A percentile compares a stretch with the other conserved stretches of the same genome.
phyloP scores from a whole-genome alignment of 2,888 invertebrate species.

The Macropis europaea region DNA sequence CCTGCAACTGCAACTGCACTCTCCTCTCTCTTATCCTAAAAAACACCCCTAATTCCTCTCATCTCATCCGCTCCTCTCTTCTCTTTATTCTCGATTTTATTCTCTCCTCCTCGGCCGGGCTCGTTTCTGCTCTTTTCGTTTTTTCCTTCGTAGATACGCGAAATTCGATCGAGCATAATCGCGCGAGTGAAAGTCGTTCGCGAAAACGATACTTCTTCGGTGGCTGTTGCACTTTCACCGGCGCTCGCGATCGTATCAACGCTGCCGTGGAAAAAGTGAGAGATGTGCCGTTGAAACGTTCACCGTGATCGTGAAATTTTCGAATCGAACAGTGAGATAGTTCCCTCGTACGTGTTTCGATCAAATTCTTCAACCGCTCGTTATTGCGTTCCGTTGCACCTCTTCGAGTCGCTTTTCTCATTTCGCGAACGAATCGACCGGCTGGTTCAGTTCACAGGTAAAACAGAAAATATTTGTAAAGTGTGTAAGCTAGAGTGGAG shows the following conservation, averaged over 20 bases:
- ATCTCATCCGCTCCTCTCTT: not conserved
- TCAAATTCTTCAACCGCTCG: too few relatives aligned
- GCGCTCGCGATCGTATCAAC: not conserved
- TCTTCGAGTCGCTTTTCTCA: too few relatives aligned
- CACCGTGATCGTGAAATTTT: not conserved
- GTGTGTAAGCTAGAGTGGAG: too few relatives aligned
- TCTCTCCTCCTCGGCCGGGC: too few relatives aligned
- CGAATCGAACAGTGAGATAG: too few relatives aligned
- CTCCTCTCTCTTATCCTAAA: too few relatives aligned
- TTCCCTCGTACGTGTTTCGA: too few relatives aligned
- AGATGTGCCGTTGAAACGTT: not conserved
- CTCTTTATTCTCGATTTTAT: not conserved
- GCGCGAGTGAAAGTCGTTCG: constrained; percentile 19
- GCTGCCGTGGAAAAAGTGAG: constrained; percentile 5
- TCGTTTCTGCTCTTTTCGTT: too few relatives aligned
- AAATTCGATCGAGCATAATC: not conserved
- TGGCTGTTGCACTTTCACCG: constrained; percentile 10
- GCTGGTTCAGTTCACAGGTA: too few relatives aligned
- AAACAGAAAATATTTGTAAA: too few relatives aligned
- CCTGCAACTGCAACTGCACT: constrained; percentile 18
- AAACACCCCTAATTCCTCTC: not conserved
- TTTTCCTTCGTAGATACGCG: not conserved
- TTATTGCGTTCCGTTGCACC: too few relatives aligned
- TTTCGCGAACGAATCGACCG: constrained; percentile 9
- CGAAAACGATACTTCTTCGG: not conserved